Percentiles rank a stretch among this genome's conserved stretches.
phyloP scores from a whole-genome alignment of 2,113 vertebrate species.

The Phaethornis superciliosus region DNA sequence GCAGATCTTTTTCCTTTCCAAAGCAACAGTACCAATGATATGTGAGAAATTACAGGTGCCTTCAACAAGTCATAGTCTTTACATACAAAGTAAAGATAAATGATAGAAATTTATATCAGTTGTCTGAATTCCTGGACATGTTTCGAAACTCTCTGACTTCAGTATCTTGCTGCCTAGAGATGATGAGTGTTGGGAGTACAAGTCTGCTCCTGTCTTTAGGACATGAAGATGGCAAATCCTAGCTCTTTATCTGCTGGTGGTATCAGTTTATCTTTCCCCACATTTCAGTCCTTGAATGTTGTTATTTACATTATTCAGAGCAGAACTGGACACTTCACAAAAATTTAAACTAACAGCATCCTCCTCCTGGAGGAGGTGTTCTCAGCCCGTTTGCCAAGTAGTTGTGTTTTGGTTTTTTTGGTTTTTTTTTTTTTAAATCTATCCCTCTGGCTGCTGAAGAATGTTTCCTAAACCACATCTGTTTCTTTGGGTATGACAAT shows the following conservation, averaged over 20 bases:
- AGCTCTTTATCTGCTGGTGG: background rate
- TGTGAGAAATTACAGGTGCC: background rate
- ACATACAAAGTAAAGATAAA: background rate
- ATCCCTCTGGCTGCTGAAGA: accelerated
- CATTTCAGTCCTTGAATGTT: background rate
- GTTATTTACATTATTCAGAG: background rate
- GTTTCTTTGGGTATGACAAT: background rate
- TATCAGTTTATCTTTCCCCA: background rate
- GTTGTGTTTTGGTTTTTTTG: background rate
- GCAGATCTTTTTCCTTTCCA: background rate
- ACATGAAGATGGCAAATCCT: background rate
- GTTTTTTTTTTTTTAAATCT: no score
- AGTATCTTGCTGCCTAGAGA: background rate
- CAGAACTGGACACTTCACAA: background rate
- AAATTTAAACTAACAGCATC: background rate
- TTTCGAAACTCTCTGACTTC: background rate
- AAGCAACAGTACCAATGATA: background rate
- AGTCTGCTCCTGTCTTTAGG: background rate
- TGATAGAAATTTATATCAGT: background rate
- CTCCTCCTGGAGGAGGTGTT: background rate
- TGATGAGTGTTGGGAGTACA: background rate
- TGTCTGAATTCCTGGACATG: background rate
- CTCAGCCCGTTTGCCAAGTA: background rate
- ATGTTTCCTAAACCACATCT: background rate
- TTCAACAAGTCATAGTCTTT: background rate